Conservation (phyloP, 1,140 invertebrate genomes). For the Ips typographus region DNA sequence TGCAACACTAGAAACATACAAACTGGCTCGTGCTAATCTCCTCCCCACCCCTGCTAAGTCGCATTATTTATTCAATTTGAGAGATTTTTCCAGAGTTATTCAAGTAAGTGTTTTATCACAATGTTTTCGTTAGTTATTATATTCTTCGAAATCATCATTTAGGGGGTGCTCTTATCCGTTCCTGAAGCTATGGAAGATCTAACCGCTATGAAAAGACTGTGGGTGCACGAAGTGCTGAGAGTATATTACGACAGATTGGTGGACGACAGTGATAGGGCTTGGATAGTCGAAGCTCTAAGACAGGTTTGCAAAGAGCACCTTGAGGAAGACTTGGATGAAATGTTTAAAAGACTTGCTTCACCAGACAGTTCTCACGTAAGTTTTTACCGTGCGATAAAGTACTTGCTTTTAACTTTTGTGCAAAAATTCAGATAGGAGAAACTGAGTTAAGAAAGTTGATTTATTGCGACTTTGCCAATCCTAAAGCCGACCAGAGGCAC, state of each 20-base stretch:
- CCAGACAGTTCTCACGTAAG: slow-evolving; percentile 43
- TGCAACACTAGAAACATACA: slow-evolving; percentile 86
- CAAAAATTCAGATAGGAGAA: slow-evolving; percentile 64
- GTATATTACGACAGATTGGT: slow-evolving; percentile 93
- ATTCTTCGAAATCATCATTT: not conserved
- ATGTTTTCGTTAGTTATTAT: not conserved
- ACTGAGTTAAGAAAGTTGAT: slow-evolving; percentile 82
- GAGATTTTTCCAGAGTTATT: slow-evolving; percentile 92
- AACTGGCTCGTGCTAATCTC: slow-evolving; percentile 76
- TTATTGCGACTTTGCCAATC: slow-evolving; percentile 95
- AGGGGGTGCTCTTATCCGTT: slow-evolving; percentile 89
- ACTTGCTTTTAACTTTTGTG: slow-evolving; percentile 4
- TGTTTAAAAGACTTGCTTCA: slow-evolving; percentile 54
- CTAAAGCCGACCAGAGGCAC: slow-evolving; percentile 84
- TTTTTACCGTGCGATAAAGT: not conserved
- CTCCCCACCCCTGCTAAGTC: slow-evolving; percentile 89
- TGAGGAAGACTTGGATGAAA: slow-evolving; percentile 52
- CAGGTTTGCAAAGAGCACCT: slow-evolving; percentile 59
- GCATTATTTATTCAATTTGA: slow-evolving; percentile 93
- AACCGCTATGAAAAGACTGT: slow-evolving; percentile 86
- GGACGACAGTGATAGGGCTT: slow-evolving; percentile 77
- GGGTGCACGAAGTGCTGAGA: slow-evolving; percentile 92
- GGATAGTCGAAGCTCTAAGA: slow-evolving; percentile 73
- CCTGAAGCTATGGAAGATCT: slow-evolving; percentile 89
- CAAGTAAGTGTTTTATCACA: slow-evolving; percentile 57